phyloP scores from a whole-genome alignment of 2,797 vertebrate species.

The Kryptolebias ocellatus region DNA sequence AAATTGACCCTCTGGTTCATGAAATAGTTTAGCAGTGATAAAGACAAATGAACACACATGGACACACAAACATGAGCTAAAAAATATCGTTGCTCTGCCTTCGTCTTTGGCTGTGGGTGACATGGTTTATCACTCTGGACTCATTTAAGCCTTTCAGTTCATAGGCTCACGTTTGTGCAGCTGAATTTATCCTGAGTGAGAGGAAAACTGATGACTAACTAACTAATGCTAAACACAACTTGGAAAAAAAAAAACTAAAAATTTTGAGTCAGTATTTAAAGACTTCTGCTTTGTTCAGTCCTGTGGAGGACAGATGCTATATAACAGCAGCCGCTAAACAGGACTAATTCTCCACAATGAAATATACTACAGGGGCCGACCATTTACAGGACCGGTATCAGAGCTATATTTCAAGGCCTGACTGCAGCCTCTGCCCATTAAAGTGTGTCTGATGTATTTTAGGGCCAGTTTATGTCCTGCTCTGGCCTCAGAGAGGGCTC shows the following conservation, averaged over 20 bases:
- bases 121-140: conserved; percentile 53
- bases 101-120: no score
- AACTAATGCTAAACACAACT: conserved; percentile 29
- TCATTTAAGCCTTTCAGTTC: conserved; percentile 47
- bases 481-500: conserved; percentile 77
- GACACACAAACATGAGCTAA: no score
- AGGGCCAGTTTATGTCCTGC: conserved; percentile 81
- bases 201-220: conserved; percentile 44
- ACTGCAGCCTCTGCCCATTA: conserved; percentile 74
- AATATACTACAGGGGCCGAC: conserved; percentile 70
- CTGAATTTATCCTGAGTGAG: conserved; percentile 28
- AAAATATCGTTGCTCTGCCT: no score
- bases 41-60: no score
- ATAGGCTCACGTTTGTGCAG: conserved; percentile 31
- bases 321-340: conserved; percentile 75
- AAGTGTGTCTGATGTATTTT: conserved; percentile 78
- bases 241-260: background rate
- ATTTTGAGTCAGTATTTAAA: conserved; percentile 58
- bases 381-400: conserved; percentile 77
- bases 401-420: conserved; percentile 78
- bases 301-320: conserved; percentile 60
- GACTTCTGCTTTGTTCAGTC: conserved; percentile 42
- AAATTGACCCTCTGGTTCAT: no score
- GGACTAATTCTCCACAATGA: conserved; percentile 79
- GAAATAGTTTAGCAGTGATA: no score